These are phyloP conservation scores for Mystacornis crossleyi DNA, from an alignment of 2,113 vertebrate genomes.

Conservation along the genomic window DNA sequence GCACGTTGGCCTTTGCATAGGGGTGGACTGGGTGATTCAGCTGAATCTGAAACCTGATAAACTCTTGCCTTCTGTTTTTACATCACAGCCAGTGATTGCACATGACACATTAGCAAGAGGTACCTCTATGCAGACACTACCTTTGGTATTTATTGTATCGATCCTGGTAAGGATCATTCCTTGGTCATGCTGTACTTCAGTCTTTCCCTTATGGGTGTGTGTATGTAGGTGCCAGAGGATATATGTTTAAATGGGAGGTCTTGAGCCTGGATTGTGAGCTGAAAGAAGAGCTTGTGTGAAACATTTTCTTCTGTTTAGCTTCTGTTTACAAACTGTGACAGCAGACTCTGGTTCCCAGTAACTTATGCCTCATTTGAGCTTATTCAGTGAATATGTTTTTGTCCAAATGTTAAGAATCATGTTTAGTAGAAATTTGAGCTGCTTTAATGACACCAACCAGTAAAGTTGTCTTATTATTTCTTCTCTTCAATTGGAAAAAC, in stretches of 20 bases:
- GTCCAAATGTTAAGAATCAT: background rate
- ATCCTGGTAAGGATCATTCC: background rate
- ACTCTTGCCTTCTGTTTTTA: constrained; percentile 68
- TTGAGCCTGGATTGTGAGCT: background rate
- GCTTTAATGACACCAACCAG: background rate
- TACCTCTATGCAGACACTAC: background rate
- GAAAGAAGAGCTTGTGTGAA: background rate
- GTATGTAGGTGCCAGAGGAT: background rate
- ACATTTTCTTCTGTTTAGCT: background rate
- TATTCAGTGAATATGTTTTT: background rate
- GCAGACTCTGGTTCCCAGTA: background rate
- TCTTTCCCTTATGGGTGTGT: background rate
- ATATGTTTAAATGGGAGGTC: background rate
- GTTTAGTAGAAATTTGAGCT: background rate
- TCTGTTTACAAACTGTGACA: background rate
- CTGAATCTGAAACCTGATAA: constrained; percentile 74
- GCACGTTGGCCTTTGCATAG: constrained; percentile 58
- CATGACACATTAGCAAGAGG: constrained; percentile 43
- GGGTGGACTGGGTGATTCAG: constrained; percentile 66
- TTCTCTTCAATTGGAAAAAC: background rate
- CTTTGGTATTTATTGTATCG: constrained; percentile 51
- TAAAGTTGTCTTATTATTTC: background rate
- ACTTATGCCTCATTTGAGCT: background rate
- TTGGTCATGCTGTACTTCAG: background rate
- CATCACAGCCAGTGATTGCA: constrained; percentile 41